Evolutionary conservation across 2,113 vertebrate species (phyloP).

Genomic region (Haplotaxodon microlepis): DNA sequence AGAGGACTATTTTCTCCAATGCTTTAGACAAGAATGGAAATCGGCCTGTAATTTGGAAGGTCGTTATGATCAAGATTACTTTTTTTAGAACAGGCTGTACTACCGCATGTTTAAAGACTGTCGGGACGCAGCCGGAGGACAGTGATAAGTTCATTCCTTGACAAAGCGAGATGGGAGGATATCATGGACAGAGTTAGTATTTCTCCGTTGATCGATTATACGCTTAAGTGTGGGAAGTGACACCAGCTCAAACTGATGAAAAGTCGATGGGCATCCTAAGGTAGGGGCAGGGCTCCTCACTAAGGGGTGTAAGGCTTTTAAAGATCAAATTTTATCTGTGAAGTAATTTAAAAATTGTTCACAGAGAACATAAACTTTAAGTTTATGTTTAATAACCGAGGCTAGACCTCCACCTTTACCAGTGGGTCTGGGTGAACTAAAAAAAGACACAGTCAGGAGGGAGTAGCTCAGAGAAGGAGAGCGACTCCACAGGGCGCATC

Average conservation of each 20-base stretch:
- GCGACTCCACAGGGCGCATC: rapidly evolving
- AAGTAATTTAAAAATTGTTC: background rate
- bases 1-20: background rate
- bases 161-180: background rate
- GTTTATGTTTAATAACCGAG: background rate
- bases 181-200: background rate
- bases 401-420: background rate
- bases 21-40: background rate
- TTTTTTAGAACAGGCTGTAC: background rate
- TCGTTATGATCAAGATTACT: background rate
- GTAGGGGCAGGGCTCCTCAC: background rate
- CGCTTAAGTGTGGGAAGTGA: background rate
- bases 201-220: background rate
- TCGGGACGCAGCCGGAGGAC: background rate
- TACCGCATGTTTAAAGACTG: background rate
- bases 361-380: background rate
- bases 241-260: background rate
- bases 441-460: background rate
- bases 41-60: rapidly evolving
- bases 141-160: background rate
- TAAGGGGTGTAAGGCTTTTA: background rate
- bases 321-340: background rate
- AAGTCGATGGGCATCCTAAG: rapidly evolving
- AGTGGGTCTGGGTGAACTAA: background rate
- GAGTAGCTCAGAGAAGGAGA: background rate